A percentile compares a stretch with the other conserved stretches of the same genome.
phyloP scores from a whole-genome alignment of 2,113 vertebrate genomes.

The Ictidomys tridecemlineatus region DNA sequence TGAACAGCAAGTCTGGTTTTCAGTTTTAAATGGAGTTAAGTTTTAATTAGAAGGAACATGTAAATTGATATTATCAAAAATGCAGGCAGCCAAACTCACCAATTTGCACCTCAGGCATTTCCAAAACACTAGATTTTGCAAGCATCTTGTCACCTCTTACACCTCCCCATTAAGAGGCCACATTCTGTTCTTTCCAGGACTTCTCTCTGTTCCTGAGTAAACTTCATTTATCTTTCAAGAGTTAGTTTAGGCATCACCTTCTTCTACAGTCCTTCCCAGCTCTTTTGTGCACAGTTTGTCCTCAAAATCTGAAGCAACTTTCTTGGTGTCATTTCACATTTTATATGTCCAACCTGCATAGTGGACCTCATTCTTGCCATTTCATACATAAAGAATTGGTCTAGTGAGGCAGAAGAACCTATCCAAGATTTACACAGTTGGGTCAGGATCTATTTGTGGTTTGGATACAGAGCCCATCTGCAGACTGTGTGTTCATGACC shows the following conservation, averaged over 20 bases:
- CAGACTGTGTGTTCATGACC: background rate
- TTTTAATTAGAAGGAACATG: slow-evolving; percentile 28
- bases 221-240: background rate
- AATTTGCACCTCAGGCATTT: background rate
- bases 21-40: slow-evolving; percentile 11
- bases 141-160: background rate
- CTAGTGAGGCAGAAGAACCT: background rate
- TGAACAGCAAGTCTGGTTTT: background rate
- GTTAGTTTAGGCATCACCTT: background rate
- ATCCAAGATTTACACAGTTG: background rate
- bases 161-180: background rate
- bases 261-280: background rate
- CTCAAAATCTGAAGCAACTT: background rate
- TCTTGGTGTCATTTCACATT: background rate
- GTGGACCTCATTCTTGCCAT: background rate
- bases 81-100: background rate
- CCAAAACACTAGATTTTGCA: background rate
- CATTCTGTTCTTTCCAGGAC: background rate
- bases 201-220: background rate
- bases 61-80: background rate
- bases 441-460: background rate
- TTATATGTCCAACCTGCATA: background rate
- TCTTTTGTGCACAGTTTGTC: fast-evolving
- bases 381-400: background rate
- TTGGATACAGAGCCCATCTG: background rate